phyloP scores from a whole-genome alignment of 2,113 vertebrate species.

The Coreoperca whiteheadi region DNA sequence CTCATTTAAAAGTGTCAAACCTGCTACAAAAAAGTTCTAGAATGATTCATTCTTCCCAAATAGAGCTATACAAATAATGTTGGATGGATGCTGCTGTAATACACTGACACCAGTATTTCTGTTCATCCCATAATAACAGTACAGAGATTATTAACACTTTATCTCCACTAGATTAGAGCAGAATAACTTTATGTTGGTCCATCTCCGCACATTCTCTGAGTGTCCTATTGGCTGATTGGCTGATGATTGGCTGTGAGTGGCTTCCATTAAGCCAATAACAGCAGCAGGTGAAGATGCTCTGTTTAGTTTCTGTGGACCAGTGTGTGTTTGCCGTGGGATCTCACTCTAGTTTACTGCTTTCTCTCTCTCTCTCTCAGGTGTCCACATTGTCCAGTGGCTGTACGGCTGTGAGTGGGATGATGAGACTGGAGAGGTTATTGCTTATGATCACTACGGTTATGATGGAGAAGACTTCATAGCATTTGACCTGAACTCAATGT shows the following conservation, averaged over 20 bases:
- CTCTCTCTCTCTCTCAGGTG: conserved; percentile 29
- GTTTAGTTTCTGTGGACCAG: too few species aligned
- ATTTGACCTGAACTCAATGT: conserved; percentile 32
- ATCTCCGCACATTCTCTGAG: too few species aligned
- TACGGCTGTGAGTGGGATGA: conserved; percentile 58
- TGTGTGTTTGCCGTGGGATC: too few species aligned
- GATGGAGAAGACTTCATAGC: conserved; percentile 63
- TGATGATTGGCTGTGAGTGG: neutral
- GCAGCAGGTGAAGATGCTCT: neutral
- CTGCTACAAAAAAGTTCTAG: too few species aligned
- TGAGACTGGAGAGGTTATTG: conserved; percentile 13
- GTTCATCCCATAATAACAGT: too few species aligned
- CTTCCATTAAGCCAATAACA: neutral
- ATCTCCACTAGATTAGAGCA: neutral
- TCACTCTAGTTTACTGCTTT: neutral
- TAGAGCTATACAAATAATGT: too few species aligned
- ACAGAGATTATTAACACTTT: too few species aligned
- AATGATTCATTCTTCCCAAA: too few species aligned
- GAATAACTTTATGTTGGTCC: neutral
- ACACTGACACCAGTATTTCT: too few species aligned
- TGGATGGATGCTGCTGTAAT: too few species aligned
- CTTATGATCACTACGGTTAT: conserved; percentile 30
- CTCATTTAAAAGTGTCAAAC: too few species aligned
- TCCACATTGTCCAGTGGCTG: neutral
- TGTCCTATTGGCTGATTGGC: too few species aligned